Percentiles rank a stretch among this genome's conserved stretches.
Evolutionary conservation across 2,888 invertebrate genomes (phyloP).

Genomic region (Drosophila setosimentum): DNA sequence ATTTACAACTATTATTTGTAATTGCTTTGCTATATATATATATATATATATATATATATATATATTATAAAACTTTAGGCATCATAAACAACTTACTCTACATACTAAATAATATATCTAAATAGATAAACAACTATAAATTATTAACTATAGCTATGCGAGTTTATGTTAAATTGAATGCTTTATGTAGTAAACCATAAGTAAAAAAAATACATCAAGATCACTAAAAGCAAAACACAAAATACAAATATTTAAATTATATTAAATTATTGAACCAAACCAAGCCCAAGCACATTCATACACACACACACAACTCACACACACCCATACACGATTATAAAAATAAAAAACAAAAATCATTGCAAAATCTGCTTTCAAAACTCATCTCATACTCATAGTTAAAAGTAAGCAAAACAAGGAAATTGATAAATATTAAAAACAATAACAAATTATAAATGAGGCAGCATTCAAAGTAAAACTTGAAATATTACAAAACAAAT

Average conservation of each 20-base stretch:
- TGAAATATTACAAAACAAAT: slow-evolving; percentile 1
- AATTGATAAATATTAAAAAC: slow-evolving; percentile 15
- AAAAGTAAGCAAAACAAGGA: slow-evolving; percentile 62
- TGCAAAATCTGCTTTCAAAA: slow-evolving; percentile 79
- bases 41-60: slow-evolving; percentile 23
- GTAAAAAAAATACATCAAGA: slow-evolving; percentile 31
- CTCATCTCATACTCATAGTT: slow-evolving; percentile 78
- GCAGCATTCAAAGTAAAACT: slow-evolving; percentile 56
- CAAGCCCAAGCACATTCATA: slow-evolving; percentile 63
- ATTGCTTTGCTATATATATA: slow-evolving; percentile 49
- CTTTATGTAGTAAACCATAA: slow-evolving; percentile 72
- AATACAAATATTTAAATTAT: slow-evolving; percentile 63
- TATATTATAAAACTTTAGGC: slow-evolving; percentile 25
- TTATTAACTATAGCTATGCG: slow-evolving; percentile 52
- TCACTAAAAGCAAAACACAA: slow-evolving; percentile 31
- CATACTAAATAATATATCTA: slow-evolving; percentile 18
- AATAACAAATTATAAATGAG: slow-evolving; percentile 39
- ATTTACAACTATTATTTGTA: slow-evolving; percentile 66
- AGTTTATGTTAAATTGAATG: slow-evolving; percentile 67
- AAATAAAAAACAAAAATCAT: slow-evolving; percentile 56
- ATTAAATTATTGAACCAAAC: slow-evolving; percentile 77
- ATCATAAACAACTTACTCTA: slow-evolving; percentile 29
- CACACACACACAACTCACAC: slow-evolving; percentile 17
- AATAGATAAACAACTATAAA: slow-evolving; percentile 31
- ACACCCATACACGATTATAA: slow-evolving; percentile 29